Evolutionary conservation across 2,888 invertebrate species (phyloP).

Genomic region (Eupithecia centaureata): DNA sequence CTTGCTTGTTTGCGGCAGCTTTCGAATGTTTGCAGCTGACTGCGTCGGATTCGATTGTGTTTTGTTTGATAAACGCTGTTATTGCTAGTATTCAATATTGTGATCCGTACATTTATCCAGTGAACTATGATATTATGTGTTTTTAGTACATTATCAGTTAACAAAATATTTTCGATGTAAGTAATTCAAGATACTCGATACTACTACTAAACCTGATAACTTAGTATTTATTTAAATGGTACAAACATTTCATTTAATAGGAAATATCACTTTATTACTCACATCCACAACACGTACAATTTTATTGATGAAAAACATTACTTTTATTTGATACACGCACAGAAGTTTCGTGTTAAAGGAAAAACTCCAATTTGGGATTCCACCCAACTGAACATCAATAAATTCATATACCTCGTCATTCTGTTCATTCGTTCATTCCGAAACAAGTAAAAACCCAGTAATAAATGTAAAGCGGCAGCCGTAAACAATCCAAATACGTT

Average conservation of each 20-base stretch:
- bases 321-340: neutral
- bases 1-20: slow-evolving; percentile 10
- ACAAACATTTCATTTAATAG: neutral
- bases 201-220: neutral
- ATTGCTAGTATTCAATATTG: neutral
- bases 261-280: neutral
- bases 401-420: slow-evolving; percentile 34
- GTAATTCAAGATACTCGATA: neutral
- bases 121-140: neutral
- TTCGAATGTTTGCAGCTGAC: slow-evolving; percentile 11
- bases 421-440: slow-evolving; percentile 31
- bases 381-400: slow-evolving; percentile 29
- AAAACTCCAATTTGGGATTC: slow-evolving; percentile 16
- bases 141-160: neutral
- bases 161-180: neutral
- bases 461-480: slow-evolving; percentile 45
- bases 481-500: slow-evolving; percentile 41
- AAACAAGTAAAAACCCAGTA: slow-evolving; percentile 39
- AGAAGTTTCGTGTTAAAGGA: neutral
- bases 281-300: neutral
- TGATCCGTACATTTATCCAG: slow-evolving; percentile 1
- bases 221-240: neutral
- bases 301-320: neutral
- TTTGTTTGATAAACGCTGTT: slow-evolving; percentile 4
- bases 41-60: slow-evolving; percentile 12